Percentiles rank a stretch among this genome's conserved stretches.
phyloP scores from a whole-genome alignment of 1,140 invertebrate genomes.

The Asobara japonica region DNA sequence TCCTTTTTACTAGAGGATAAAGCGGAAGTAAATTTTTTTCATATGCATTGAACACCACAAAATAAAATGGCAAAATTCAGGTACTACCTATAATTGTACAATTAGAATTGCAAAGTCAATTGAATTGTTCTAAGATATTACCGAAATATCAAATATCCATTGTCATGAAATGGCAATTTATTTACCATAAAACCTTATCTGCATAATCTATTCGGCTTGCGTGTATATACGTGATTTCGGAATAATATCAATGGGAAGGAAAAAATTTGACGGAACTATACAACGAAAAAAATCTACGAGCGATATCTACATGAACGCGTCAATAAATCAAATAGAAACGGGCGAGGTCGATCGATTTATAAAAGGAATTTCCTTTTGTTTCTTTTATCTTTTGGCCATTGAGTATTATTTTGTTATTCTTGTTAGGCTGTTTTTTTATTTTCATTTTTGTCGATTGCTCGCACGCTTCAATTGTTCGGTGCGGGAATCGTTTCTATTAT shows the following conservation, averaged over 20 bases:
- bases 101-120: neutral
- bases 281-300: neutral
- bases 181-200: conserved; percentile 11
- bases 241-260: neutral
- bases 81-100: neutral
- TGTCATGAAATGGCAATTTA: conserved; percentile 2
- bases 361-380: conserved; percentile 7
- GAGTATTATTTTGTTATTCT: conserved; percentile 1
- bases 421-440: conserved; percentile 4
- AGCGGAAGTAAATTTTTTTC: too few species aligned
- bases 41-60: too few species aligned
- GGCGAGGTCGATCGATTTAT: conserved; percentile 12
- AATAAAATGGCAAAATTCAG: too few species aligned
- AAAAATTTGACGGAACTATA: neutral
- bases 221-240: neutral
- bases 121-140: neutral
- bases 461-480: conserved; percentile 7
- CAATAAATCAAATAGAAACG: conserved; percentile 15
- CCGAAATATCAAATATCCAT: neutral
- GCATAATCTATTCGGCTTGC: neutral
- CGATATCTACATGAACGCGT: neutral
- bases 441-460: neutral
- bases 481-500: neutral
- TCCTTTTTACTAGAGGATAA: too few species aligned
- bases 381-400: neutral